Conservation (phyloP, 2,888 invertebrate genomes). For the Melinaea menophilus region DNA sequence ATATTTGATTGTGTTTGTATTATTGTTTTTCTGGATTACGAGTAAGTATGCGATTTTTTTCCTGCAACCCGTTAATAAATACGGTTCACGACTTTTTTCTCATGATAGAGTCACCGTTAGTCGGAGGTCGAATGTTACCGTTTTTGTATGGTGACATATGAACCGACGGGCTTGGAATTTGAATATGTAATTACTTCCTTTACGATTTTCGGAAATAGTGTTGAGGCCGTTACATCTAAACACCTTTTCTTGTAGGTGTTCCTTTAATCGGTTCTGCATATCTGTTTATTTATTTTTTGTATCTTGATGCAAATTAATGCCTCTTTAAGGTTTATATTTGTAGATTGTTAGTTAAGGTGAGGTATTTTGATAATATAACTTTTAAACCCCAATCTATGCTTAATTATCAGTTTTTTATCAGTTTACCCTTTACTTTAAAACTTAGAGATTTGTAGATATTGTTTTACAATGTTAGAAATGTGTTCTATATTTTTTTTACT, state of each 20-base stretch:
- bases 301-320: neutral
- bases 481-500: conserved; percentile 25
- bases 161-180: conserved; percentile 71
- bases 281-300: conserved; percentile 2
- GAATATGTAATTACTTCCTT: conserved; percentile 79
- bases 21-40: conserved; percentile 57
- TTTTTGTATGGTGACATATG: conserved; percentile 74
- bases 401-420: neutral
- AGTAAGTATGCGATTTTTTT: conserved; percentile 72
- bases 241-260: conserved; percentile 23
- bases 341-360: neutral
- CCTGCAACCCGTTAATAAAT: conserved; percentile 52
- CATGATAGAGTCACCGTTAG: conserved; percentile 69
- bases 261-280: neutral
- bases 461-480: conserved; percentile 25
- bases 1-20: conserved; percentile 39
- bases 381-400: neutral
- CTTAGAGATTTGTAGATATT: conserved; percentile 19
- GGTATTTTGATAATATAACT: neutral
- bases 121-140: conserved; percentile 56
- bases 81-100: conserved; percentile 70
- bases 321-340: neutral
- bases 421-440: conserved; percentile 8
- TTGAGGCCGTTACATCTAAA: conserved; percentile 30
- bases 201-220: conserved; percentile 74